Evolutionary conservation across 2,797 vertebrate species (phyloP).

Genomic region (Takifugu ocellatus): DNA sequence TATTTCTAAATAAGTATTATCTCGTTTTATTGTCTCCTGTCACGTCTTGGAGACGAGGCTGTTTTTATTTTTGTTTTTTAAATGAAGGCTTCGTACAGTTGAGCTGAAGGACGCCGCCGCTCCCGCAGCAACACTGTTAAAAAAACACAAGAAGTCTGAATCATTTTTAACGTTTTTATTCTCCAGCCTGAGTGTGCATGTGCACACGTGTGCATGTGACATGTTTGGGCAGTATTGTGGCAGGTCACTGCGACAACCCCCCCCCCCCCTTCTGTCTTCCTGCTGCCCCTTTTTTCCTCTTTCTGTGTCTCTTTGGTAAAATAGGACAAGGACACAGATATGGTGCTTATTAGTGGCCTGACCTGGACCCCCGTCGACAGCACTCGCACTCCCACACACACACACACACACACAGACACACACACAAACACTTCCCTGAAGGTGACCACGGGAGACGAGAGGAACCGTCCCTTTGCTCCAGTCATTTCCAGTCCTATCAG

Average conservation of each 20-base stretch:
- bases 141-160: no score
- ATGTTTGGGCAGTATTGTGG: conserved; percentile 41
- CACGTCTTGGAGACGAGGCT: no score
- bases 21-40: no score
- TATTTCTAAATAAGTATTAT: background rate
- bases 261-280: background rate
- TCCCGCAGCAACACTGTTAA: no score
- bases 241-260: conserved; percentile 39
- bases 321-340: conserved; percentile 68
- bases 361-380: conserved; percentile 11
- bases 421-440: conserved; percentile 27
- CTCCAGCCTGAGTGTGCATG: background rate
- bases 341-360: conserved; percentile 52
- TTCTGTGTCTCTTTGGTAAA: conserved; percentile 37
- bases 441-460: conserved; percentile 52
- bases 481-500: conserved; percentile 51
- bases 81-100: no score
- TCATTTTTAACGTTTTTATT: no score
- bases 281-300: conserved; percentile 6
- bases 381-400: conserved; percentile 7
- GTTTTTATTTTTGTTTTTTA: no score
- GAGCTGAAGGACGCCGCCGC: no score
- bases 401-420: conserved; percentile 5
- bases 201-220: conserved; percentile 8
- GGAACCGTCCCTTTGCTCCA: conserved; percentile 48